Conservation (phyloP, 2,888 invertebrate genomes). For the Trilocha varians region DNA sequence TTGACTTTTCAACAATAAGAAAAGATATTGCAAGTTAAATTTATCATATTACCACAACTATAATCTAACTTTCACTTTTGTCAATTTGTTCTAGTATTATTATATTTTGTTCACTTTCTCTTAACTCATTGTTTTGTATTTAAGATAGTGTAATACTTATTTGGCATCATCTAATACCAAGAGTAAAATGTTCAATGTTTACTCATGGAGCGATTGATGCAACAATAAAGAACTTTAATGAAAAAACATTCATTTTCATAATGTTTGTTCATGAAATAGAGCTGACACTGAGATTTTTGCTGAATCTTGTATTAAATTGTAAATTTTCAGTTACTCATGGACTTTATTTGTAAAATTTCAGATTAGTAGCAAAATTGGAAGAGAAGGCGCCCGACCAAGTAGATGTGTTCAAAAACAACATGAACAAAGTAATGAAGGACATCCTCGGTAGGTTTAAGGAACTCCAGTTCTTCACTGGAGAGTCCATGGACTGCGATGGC, state of each 20-base stretch:
- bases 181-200: conserved; percentile 37
- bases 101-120: too few relatives aligned
- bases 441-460: conserved; percentile 92
- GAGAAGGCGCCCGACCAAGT: conserved; percentile 88
- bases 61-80: too few relatives aligned
- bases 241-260: conserved; percentile 59
- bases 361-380: conserved; percentile 86
- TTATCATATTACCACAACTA: too few relatives aligned
- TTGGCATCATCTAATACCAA: conserved; percentile 58
- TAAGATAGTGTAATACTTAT: conserved; percentile 1
- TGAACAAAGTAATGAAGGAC: conserved; percentile 95
- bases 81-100: too few relatives aligned
- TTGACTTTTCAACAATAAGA: too few relatives aligned
- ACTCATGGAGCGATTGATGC: conserved; percentile 56
- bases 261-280: conserved; percentile 62
- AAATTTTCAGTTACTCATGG: conserved; percentile 1
- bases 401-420: conserved; percentile 90
- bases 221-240: conserved; percentile 52
- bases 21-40: too few relatives aligned
- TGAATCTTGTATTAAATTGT: conserved; percentile 28
- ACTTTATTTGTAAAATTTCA: conserved; percentile 42
- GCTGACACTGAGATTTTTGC: conserved; percentile 56
- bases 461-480: conserved; percentile 92
- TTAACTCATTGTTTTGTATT: too few relatives aligned
- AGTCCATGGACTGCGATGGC: conserved; percentile 94